phyloP scores from a whole-genome alignment of 2,113 vertebrate genomes.

The Tauraco erythrolophus region DNA sequence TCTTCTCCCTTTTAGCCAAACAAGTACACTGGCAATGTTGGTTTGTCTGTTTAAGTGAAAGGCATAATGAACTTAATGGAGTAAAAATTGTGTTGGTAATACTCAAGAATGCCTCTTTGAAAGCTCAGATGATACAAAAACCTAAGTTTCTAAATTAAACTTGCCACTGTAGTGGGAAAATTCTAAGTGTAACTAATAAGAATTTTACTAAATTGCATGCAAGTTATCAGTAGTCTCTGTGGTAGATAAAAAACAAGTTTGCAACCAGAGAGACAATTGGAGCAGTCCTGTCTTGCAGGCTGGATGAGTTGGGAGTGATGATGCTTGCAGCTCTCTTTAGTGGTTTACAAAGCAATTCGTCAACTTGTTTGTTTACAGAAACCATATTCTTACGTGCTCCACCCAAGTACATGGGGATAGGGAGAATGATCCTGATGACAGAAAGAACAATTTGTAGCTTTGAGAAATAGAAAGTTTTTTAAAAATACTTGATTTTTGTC shows the following conservation, averaged over 20 bases:
- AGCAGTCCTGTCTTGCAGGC: background rate
- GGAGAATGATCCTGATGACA: background rate
- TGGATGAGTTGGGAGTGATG: background rate
- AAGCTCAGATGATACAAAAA: background rate
- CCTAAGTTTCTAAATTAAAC: background rate
- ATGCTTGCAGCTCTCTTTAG: background rate
- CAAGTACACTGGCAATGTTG: background rate
- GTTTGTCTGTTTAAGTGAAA: background rate
- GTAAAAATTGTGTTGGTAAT: background rate
- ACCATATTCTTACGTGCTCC: background rate
- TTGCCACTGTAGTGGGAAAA: background rate
- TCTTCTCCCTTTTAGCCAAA: background rate
- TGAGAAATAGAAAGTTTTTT: background rate
- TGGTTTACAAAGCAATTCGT: background rate
- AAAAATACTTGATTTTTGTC: background rate
- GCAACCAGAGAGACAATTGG: background rate
- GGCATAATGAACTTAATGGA: background rate
- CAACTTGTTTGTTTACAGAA: slow-evolving; percentile 5
- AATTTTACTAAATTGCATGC: background rate
- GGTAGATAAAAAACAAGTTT: background rate
- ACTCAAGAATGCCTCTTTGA: background rate
- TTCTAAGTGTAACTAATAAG: background rate
- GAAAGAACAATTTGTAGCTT: background rate
- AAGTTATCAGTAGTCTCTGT: background rate
- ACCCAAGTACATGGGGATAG: background rate